These are phyloP conservation scores for Hydrolagus colliei DNA, from an alignment of 2,797 vertebrate genomes.

Conservation along the genomic window DNA sequence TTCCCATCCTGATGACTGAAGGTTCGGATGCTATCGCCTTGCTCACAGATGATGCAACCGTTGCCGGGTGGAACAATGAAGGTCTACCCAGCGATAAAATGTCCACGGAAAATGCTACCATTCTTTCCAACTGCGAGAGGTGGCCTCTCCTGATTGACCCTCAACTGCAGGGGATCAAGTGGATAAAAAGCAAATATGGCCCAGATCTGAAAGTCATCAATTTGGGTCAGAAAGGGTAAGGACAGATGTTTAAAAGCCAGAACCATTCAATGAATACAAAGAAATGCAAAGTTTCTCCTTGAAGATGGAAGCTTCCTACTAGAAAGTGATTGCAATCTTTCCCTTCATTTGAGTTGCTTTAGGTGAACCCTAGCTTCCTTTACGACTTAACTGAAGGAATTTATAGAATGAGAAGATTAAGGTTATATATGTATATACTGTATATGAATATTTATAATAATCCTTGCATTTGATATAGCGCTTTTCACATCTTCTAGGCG, in stretches of 20 bases:
- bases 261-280: constrained; percentile 31
- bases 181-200: constrained; percentile 65
- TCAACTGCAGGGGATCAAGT: constrained; percentile 65
- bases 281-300: constrained; percentile 28
- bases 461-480: too few species aligned
- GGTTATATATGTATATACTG: too few species aligned
- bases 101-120: constrained; percentile 62
- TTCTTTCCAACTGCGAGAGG: constrained; percentile 59
- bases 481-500: too few species aligned
- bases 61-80: constrained; percentile 69
- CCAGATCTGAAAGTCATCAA: constrained; percentile 58
- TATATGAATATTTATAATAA: too few species aligned
- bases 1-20: constrained; percentile 59
- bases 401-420: too few species aligned
- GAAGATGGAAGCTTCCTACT: not conserved
- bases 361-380: not conserved
- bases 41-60: constrained; percentile 59
- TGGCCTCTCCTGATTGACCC: constrained; percentile 67
- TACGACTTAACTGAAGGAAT: not conserved
- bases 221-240: constrained; percentile 64
- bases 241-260: not conserved
- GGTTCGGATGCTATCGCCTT: constrained; percentile 60
- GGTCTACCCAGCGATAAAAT: constrained; percentile 60
- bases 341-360: not conserved
- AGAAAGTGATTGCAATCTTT: not conserved